A percentile compares a stretch with the other conserved stretches of the same genome.
phyloP scores from a whole-genome alignment of 2,888 invertebrate genomes.

The Fissipunctia ypsillon region DNA sequence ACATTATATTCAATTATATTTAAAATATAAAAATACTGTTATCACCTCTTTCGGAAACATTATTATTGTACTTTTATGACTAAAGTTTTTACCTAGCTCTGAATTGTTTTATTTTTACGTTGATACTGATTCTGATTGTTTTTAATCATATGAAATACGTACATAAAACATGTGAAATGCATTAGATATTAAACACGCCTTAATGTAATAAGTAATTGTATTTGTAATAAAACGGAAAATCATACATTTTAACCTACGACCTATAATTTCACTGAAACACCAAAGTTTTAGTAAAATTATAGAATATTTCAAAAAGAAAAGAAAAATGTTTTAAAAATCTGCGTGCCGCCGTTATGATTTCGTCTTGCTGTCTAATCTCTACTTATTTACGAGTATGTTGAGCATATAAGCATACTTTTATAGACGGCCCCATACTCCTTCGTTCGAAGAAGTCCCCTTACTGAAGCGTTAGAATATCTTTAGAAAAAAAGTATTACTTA shows the following conservation, averaged over 20 bases:
- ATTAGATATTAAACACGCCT: background rate
- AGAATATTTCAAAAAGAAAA: background rate
- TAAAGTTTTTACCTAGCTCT: background rate
- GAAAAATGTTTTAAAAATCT: background rate
- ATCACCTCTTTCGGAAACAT: background rate
- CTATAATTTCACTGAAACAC: no score
- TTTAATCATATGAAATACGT: background rate
- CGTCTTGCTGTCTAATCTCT: background rate
- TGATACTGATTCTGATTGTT: background rate
- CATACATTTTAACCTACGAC: background rate
- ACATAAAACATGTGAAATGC: background rate
- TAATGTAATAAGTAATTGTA: no score
- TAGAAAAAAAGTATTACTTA: background rate
- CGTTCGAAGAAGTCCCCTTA: background rate
- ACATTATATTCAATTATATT: slow-evolving; percentile 37
- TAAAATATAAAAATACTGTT: slow-evolving; percentile 26
- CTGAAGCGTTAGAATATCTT: background rate
- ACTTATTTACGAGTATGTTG: background rate
- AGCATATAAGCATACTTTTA: background rate
- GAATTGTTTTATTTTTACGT: slow-evolving; percentile 22
- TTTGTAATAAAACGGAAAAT: background rate
- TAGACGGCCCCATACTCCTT: background rate
- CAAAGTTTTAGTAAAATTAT: no score
- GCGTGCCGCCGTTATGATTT: background rate
- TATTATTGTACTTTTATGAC: slow-evolving; percentile 43